A percentile compares a stretch with the other conserved stretches of the same genome.
phyloP scores from a whole-genome alignment of 1,140 invertebrate genomes.

The Pogonus chalceus region DNA sequence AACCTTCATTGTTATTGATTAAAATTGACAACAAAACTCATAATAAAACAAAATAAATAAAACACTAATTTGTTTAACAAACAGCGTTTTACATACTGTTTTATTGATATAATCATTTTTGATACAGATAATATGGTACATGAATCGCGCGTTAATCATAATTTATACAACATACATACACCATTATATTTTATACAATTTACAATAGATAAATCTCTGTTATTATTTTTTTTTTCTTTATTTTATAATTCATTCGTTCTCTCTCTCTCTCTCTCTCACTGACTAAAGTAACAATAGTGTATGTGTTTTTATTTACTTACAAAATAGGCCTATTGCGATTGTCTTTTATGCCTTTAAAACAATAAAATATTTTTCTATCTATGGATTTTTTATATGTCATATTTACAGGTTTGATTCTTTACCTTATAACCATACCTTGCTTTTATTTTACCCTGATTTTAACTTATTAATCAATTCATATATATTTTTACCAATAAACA shows the following conservation, averaged over 20 bases:
- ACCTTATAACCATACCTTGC: neutral
- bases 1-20: no score
- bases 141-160: neutral
- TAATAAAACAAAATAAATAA: neutral
- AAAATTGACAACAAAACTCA: no score
- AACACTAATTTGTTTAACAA: neutral
- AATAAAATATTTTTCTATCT: neutral
- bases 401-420: neutral
- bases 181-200: neutral
- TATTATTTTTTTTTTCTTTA: neutral
- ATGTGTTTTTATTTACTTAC: conserved; percentile 14
- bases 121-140: conserved; percentile 3
- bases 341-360: conserved; percentile 16
- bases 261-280: neutral
- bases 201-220: neutral
- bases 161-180: conserved; percentile 2
- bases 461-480: no score
- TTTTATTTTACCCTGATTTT: no score
- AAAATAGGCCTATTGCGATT: conserved; percentile 27
- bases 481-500: no score
- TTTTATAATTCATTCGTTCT: neutral
- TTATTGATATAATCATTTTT: conserved; percentile 4
- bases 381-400: neutral
- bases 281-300: neutral
- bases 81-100: conserved; percentile 2